A percentile compares a stretch with the other conserved stretches of the same genome.
These are phyloP conservation scores for Trachelus tabidus DNA, from an alignment of 2,888 invertebrate species.

Conservation along the genomic window DNA sequence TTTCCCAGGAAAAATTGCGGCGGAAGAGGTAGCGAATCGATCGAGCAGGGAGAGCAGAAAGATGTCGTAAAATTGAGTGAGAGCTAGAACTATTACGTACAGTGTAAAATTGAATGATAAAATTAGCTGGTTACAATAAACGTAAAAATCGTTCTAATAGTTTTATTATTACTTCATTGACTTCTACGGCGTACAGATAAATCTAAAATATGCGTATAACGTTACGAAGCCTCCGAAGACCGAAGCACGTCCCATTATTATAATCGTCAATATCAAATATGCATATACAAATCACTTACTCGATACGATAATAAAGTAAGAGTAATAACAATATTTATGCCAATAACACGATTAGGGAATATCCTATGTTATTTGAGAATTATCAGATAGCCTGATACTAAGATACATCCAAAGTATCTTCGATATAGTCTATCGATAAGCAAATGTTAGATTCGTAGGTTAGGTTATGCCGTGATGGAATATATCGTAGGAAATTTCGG, in stretches of 20 bases:
- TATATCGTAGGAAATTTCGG: neutral
- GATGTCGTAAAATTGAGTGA: neutral
- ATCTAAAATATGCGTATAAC: neutral
- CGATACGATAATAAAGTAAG: no score
- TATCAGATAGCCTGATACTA: neutral
- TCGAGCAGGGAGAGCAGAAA: neutral
- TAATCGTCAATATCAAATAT: no score
- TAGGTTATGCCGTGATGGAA: neutral
- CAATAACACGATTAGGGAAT: neutral
- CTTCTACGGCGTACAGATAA: neutral
- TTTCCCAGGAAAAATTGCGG: slow-evolving; percentile 1
- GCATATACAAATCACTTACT: no score
- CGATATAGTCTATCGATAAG: neutral
- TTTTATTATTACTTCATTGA: neutral
- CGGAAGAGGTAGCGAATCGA: neutral
- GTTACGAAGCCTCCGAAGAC: neutral
- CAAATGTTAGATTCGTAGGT: neutral
- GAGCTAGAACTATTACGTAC: neutral
- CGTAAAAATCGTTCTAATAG: no score
- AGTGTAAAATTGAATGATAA: neutral
- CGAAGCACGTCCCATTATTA: no score
- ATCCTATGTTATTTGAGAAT: neutral
- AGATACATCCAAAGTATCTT: neutral
- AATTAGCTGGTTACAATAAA: no score
- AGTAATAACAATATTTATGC: neutral